These are phyloP conservation scores for Kuschelorhynchus macadamiae DNA, from an alignment of 2,888 invertebrate genomes.

Conservation along the genomic window DNA sequence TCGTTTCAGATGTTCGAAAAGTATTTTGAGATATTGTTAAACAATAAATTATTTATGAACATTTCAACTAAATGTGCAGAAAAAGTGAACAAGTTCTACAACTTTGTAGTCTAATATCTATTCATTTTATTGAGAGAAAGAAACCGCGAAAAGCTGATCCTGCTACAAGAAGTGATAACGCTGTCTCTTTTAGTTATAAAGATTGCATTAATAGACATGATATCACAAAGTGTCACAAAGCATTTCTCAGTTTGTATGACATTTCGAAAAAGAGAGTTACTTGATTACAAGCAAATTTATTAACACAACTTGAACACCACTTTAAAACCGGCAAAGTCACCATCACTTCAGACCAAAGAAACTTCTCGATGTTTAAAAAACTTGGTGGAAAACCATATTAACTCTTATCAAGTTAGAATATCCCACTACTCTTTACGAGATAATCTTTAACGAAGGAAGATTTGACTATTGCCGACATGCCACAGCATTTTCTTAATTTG, in stretches of 20 bases:
- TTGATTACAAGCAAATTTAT: no score
- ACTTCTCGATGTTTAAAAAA: no score
- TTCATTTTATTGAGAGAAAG: constrained; percentile 16
- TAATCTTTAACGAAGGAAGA: constrained; percentile 8
- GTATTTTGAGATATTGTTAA: background rate
- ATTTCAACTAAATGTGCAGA: no score
- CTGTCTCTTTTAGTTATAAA: constrained; percentile 15
- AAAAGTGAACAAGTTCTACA: no score
- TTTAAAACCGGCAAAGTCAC: no score
- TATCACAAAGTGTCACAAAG: no score
- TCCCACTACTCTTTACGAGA: constrained; percentile 16
- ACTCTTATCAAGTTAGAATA: background rate
- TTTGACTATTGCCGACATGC: constrained; percentile 20
- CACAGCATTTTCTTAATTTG: constrained; percentile 18
- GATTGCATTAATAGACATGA: background rate
- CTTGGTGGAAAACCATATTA: constrained; percentile 14
- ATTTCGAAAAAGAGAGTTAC: no score
- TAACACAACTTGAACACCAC: no score
- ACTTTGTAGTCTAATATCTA: constrained; percentile 5
- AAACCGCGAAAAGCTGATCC: constrained; percentile 18
- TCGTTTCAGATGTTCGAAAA: constrained; percentile 17
- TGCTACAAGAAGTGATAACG: constrained; percentile 7
- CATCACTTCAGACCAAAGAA: no score
- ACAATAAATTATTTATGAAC: no score
- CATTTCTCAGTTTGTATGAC: no score